These are phyloP conservation scores for Acronicta alni DNA, from an alignment of 2,888 invertebrate species.

Conservation along the genomic window DNA sequence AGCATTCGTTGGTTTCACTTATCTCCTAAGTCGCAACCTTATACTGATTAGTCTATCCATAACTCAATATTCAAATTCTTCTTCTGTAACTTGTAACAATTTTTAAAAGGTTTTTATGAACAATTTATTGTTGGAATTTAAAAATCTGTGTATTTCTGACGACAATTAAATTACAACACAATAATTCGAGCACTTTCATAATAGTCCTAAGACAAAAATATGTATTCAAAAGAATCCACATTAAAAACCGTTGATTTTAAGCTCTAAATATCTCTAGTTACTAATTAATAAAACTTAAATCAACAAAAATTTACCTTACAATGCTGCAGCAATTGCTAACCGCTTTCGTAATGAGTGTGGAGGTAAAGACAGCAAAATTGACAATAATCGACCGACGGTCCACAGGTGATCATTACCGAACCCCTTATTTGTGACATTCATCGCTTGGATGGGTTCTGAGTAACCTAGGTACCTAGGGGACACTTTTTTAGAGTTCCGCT, in stretches of 20 bases:
- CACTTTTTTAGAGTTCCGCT: constrained; percentile 45
- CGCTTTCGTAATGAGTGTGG: constrained; percentile 30
- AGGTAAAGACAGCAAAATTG: constrained; percentile 47
- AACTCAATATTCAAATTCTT: too few species aligned
- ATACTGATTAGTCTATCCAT: too few species aligned
- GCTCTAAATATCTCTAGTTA: background rate
- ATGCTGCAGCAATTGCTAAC: constrained; percentile 12
- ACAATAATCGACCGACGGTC: constrained; percentile 56
- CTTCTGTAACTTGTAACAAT: too few species aligned
- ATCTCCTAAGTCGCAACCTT: too few species aligned
- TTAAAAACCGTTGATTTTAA: background rate
- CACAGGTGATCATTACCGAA: constrained; percentile 59
- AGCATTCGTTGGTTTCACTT: too few species aligned
- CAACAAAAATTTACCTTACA: constrained; percentile 16
- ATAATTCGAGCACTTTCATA: too few species aligned
- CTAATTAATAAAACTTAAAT: constrained; percentile 9
- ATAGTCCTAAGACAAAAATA: too few species aligned
- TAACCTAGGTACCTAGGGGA: constrained; percentile 55
- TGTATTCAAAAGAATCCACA: background rate
- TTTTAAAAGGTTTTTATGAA: too few species aligned
- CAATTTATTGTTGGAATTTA: too few species aligned
- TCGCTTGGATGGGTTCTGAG: constrained; percentile 70
- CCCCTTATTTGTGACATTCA: constrained; percentile 70
- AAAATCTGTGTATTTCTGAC: too few species aligned
- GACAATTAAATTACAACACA: too few species aligned